These are phyloP conservation scores for Halichondria panicea DNA, from an alignment of 37 sponge, comb jelly and placozoan genomes.

Conservation along the genomic window DNA sequence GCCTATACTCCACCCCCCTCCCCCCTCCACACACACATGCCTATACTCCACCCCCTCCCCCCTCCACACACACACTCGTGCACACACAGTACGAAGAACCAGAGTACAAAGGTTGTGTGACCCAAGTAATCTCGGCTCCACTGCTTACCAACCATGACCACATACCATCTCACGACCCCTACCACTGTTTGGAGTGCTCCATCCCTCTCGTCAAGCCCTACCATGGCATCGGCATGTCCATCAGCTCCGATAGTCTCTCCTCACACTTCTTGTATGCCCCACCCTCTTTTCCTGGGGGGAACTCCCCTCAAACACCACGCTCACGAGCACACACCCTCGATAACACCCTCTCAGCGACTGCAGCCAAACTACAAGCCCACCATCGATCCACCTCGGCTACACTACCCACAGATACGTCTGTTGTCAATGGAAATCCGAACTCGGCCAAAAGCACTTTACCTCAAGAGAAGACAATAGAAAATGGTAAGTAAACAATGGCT, in stretches of 20 bases:
- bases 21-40: too few relatives aligned
- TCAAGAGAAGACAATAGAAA: too few relatives aligned
- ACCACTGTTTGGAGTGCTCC: conserved; percentile 37
- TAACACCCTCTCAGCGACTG: neutral
- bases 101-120: conserved; percentile 10
- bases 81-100: conserved; percentile 21
- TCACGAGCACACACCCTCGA: conserved; percentile 10
- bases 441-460: too few relatives aligned
- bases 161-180: conserved; percentile 22
- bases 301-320: neutral
- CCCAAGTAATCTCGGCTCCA: conserved; percentile 1
- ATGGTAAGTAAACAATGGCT: too few relatives aligned
- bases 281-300: neutral
- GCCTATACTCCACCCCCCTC: too few relatives aligned
- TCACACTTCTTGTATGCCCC: too few relatives aligned
- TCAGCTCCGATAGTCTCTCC: conserved; percentile 5
- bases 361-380: too few relatives aligned
- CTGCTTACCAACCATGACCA: conserved; percentile 1
- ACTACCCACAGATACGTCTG: too few relatives aligned
- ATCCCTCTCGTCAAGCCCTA: conserved; percentile 13
- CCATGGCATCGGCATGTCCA: neutral
- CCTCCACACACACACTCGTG: too few relatives aligned
- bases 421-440: too few relatives aligned
- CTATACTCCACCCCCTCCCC: conserved; percentile 19
- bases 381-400: too few relatives aligned